Percentiles rank a stretch among this genome's conserved stretches.
phyloP scores from a whole-genome alignment of 2,797 vertebrate genomes.

The Chrosomus eos region DNA sequence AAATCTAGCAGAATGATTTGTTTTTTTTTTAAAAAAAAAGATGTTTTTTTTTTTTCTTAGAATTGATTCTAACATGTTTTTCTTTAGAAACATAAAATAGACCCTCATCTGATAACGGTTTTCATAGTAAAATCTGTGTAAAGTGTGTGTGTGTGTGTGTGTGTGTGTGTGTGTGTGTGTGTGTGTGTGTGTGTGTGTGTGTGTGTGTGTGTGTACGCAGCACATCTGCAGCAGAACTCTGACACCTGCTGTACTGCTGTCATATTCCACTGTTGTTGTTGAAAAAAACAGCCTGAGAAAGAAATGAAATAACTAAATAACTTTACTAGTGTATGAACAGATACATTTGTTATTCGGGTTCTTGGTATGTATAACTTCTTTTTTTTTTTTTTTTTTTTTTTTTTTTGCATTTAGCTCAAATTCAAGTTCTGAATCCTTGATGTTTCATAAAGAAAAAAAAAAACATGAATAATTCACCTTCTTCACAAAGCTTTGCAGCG shows the following conservation, averaged over 20 bases:
- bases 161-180: background rate
- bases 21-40: background rate
- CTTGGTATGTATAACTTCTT: background rate
- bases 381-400: background rate
- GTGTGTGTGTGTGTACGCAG: background rate
- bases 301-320: background rate
- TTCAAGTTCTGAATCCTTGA: background rate
- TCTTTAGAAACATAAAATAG: background rate
- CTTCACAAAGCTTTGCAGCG: slow-evolving; percentile 5
- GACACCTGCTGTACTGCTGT: slow-evolving; percentile 55
- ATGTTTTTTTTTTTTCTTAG: too few relatives aligned
- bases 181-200: background rate
- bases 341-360: background rate
- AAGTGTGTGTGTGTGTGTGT: background rate
- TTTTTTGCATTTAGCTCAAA: background rate
- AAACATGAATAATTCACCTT: background rate
- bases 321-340: background rate
- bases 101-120: background rate
- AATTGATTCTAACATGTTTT: background rate
- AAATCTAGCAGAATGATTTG: background rate
- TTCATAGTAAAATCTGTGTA: background rate
- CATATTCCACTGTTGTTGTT: slow-evolving; percentile 26
- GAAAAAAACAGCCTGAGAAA: background rate
- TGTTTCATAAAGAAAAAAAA: background rate
- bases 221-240: slow-evolving; percentile 46